Evolutionary conservation across 1,140 invertebrate species (phyloP).

Genomic region (Carcinoscorpius rotundicauda): DNA sequence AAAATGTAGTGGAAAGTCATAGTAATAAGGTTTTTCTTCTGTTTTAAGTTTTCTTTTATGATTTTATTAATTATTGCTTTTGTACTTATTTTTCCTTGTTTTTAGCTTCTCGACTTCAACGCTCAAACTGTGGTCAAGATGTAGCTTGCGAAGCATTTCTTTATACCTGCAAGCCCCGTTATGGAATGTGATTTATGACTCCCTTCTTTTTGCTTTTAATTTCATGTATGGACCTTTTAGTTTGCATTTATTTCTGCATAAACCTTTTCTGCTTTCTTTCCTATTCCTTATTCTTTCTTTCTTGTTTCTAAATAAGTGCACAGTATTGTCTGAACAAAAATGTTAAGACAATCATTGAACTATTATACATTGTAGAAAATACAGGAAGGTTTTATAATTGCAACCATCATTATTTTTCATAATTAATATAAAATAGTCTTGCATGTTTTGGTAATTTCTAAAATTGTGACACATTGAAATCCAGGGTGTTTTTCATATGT

Average conservation of each 20-base stretch:
- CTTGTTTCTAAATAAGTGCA: constrained; percentile 2
- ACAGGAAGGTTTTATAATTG: no score
- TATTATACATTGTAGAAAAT: no score
- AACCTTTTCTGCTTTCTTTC: constrained; percentile 4
- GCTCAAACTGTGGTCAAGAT: constrained; percentile 16
- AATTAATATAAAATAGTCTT: no score
- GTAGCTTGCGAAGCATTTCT: constrained; percentile 15
- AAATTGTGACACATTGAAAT: no score
- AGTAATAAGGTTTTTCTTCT: neutral
- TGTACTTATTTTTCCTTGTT: constrained; percentile 3
- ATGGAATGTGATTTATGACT: constrained; percentile 22
- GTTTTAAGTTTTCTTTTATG: no score
- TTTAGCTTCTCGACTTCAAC: constrained; percentile 17
- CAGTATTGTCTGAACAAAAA: no score
- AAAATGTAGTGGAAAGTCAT: neutral
- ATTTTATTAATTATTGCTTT: neutral
- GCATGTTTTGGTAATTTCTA: no score
- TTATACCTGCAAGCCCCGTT: constrained; percentile 21
- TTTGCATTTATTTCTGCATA: constrained; percentile 12
- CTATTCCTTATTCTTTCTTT: constrained; percentile 8
- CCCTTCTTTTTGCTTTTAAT: constrained; percentile 24
- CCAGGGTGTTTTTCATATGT: no score
- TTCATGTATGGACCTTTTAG: constrained; percentile 19
- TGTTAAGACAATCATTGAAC: no score
- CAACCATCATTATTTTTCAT: no score